Conservation (phyloP, 1,140 invertebrate species). For the Sipha flava region DNA sequence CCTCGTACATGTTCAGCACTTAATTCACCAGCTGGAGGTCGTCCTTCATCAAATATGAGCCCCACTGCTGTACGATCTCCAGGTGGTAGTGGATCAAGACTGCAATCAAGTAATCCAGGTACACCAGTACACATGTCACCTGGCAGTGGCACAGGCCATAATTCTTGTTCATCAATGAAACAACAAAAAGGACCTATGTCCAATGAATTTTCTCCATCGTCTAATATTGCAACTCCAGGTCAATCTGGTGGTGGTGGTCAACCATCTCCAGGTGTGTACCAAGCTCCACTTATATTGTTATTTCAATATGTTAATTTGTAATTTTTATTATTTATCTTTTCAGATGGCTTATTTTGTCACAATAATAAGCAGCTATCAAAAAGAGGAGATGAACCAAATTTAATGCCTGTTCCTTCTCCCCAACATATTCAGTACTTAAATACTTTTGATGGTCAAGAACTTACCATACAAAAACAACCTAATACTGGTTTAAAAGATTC, state of each 20-base stretch:
- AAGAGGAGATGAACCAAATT: constrained; percentile 65
- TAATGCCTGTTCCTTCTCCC: constrained; percentile 92
- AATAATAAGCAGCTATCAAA: constrained; percentile 1
- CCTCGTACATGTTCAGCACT: constrained; percentile 59
- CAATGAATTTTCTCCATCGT: constrained; percentile 41
- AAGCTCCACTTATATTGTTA: not conserved
- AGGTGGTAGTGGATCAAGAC: constrained; percentile 42
- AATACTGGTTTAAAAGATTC: constrained; percentile 77
- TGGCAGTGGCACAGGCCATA: constrained; percentile 32
- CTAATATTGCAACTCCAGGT: constrained; percentile 42
- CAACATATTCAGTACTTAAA: constrained; percentile 93
- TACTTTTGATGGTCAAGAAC: constrained; percentile 90
- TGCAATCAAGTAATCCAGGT: constrained; percentile 59
- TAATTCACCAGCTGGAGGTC: constrained; percentile 62
- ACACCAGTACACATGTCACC: constrained; percentile 52
- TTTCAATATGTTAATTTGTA: not conserved
- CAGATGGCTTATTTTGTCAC: not conserved
- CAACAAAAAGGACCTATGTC: constrained; percentile 41
- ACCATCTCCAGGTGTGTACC: constrained; percentile 44
- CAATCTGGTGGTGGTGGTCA: constrained; percentile 40
- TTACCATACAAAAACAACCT: constrained; percentile 92
- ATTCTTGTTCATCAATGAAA: constrained; percentile 38
- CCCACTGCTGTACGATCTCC: constrained; percentile 45
- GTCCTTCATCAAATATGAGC: constrained; percentile 49
- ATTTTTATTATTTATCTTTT: not conserved